Evolutionary conservation across 2,797 vertebrate species (phyloP), one percentile per base, ranked within the genome.

Genomic region (Platalea minor): DNA sequence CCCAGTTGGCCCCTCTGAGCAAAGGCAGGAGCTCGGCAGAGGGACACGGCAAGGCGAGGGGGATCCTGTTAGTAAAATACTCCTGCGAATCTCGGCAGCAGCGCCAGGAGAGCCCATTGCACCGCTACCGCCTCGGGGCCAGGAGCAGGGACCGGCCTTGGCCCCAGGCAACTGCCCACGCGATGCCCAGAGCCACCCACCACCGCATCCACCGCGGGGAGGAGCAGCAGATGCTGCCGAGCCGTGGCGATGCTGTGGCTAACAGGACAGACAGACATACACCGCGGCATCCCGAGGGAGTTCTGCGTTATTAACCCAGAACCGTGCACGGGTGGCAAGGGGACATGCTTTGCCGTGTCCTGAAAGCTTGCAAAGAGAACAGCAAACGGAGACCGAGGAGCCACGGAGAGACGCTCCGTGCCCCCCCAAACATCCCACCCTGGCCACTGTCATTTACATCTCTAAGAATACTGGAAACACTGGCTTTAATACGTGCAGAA

Each of bases 151-250:
- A 45, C 78, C 4, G 5, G 37, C 37, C 29, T 53, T 2, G 5
- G 59, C 39, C 51, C 37, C 70, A 7, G 2, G 16, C 43, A 24
- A n/a, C 37, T 29, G 61, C 59, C 65, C 9, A 5, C 1, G 6
- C 1, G 2, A 28, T 9, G 51, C 33, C 50, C 37, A 18, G 29
- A 56, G 56, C 28, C 64, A 8, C 56, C 37, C 0, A 0, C 6
- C 6, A 6, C 59, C 3, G 0, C 3, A 19, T 6, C 29, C 64
- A 7, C 21, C 2, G 7, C 1, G 4, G 37, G 43, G 35, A 77
- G 59, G 13, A 75, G 35, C 26, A 20, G 65, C 11, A 6, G 6
- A 5, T 5, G 39, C 45, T 5, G 37, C 16, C 1, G 37, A n/a
- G 63, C 33, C 5, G 1, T 0, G 31, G 31, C 3, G 24, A 24